Conservation (phyloP, 2,888 invertebrate genomes). For the Oligia fasciuncula region DNA sequence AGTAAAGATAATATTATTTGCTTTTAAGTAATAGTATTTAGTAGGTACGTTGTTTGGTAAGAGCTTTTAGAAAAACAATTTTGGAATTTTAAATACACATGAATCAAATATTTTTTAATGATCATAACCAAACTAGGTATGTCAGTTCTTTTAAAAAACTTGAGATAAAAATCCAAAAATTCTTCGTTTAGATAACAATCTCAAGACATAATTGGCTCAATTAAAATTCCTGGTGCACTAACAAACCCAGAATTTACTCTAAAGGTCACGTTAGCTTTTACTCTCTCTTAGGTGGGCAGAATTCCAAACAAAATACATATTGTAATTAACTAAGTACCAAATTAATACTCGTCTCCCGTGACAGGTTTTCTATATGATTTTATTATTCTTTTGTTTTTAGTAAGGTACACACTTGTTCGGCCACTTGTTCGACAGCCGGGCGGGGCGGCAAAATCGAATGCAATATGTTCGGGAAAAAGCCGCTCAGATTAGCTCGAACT, state of each 20-base stretch:
- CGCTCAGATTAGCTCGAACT: too few relatives aligned
- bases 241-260: slow-evolving; percentile 21
- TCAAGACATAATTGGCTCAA: slow-evolving; percentile 44
- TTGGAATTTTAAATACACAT: too few relatives aligned
- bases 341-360: background rate
- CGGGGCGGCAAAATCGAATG: background rate
- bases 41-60: too few relatives aligned
- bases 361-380: background rate
- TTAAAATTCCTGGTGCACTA: slow-evolving; percentile 52
- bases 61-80: too few relatives aligned
- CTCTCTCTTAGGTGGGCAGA: slow-evolving; percentile 19
- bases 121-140: slow-evolving; percentile 11
- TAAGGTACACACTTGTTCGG: background rate
- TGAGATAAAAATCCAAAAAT: slow-evolving; percentile 44
- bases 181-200: slow-evolving; percentile 33
- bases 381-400: background rate
- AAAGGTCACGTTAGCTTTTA: slow-evolving; percentile 29
- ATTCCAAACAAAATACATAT: background rate
- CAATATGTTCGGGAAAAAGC: too few relatives aligned
- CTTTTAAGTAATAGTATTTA: too few relatives aligned
- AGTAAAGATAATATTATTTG: too few relatives aligned
- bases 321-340: background rate
- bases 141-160: background rate
- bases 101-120: background rate
- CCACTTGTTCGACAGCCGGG: background rate